A percentile compares a stretch with the other conserved stretches of the same genome.
phyloP scores from a whole-genome alignment of 2,888 invertebrate species.

The Epistrophe eligans region DNA sequence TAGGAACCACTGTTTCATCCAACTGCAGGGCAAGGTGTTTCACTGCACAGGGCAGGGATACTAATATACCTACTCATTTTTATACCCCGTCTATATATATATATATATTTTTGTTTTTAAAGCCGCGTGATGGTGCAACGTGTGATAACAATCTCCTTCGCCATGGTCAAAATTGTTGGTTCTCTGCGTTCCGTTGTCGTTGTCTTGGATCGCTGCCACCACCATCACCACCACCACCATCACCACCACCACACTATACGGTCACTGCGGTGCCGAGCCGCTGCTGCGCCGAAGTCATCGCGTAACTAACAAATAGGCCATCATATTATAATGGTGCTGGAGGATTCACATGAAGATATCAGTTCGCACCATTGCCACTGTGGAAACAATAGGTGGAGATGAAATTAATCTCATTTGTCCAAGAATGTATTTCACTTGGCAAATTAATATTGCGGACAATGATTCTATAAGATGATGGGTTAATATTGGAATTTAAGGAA shows the following conservation, averaged over 20 bases:
- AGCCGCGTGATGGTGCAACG: slow-evolving; percentile 58
- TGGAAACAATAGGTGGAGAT: slow-evolving; percentile 73
- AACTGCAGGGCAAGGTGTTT: slow-evolving; percentile 75
- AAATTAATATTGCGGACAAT: slow-evolving; percentile 67
- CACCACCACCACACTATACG: background rate
- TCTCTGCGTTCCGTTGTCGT: slow-evolving; percentile 26
- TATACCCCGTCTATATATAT: slow-evolving; percentile 12
- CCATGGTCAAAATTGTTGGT: slow-evolving; percentile 70
- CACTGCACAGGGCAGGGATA: slow-evolving; percentile 30
- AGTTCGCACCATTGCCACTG: slow-evolving; percentile 46
- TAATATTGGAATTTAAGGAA: slow-evolving; percentile 7
- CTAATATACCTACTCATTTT: background rate
- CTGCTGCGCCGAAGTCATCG: slow-evolving; percentile 5
- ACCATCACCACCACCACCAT: background rate
- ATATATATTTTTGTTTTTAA: background rate
- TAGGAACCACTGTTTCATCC: slow-evolving; percentile 12
- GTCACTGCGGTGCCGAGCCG: background rate
- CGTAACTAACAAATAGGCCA: slow-evolving; percentile 61
- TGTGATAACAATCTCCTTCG: slow-evolving; percentile 69
- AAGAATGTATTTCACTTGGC: slow-evolving; percentile 53
- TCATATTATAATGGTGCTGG: background rate
- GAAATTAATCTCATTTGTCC: slow-evolving; percentile 76
- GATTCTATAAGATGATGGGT: slow-evolving; percentile 60
- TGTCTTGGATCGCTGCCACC: slow-evolving; percentile 19
- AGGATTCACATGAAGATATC: slow-evolving; percentile 67